Base-by-base conservation (phyloP, 53 echinoderm and acorn worm species). In the Zoroaster sp. region DNA sequence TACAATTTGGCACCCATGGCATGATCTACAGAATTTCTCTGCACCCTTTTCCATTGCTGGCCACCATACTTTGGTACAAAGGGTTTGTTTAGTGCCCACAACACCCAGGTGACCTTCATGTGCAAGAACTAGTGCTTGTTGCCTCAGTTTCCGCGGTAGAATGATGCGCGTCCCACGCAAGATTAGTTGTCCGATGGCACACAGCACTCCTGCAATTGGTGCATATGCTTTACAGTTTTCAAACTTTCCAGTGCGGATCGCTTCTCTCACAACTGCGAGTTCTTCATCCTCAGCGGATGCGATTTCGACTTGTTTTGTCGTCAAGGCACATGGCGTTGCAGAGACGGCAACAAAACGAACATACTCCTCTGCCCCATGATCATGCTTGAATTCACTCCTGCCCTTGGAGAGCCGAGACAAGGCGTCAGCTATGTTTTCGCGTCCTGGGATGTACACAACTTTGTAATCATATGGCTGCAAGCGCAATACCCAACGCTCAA, bases 1-100 rank as follows among this genome's bases (percentile, higher is more conserved):
- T 45, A 86, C 78, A 18, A 89, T 66, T 66, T 94, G 92, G 82
- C 92, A 94, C 15, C 89, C 83, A 69, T 90, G 87, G 53, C 90
- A 89, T 5, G 77, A 40, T 37, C 51, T 89, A 89, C n/a, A n/a
- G 52, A 74, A 69, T 77, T 52, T 79, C 39, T 54, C 89, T 6
- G 69, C 87, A 13, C 32, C 87, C 36, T 74, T 74, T 18, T 87
- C 87, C 87, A 87, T 74, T 54, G 42, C 65, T 28, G 88, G 86
- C 75, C 87, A 86, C 86, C 86, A 86, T 28, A 86, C 86, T 86
- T 86, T 72, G 10, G 86, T 86, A n/a, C 86, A 20, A 13, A 87
- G 76, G 17, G 30, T 87, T 72, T 53, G 73, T 36, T 87, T 87
- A 6, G 75, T 87, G n/a, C 70, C 47, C 12, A 87, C 87, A 54